Conservation (phyloP, 2,888 invertebrate genomes). For the Ecdyonurus torrentis region DNA sequence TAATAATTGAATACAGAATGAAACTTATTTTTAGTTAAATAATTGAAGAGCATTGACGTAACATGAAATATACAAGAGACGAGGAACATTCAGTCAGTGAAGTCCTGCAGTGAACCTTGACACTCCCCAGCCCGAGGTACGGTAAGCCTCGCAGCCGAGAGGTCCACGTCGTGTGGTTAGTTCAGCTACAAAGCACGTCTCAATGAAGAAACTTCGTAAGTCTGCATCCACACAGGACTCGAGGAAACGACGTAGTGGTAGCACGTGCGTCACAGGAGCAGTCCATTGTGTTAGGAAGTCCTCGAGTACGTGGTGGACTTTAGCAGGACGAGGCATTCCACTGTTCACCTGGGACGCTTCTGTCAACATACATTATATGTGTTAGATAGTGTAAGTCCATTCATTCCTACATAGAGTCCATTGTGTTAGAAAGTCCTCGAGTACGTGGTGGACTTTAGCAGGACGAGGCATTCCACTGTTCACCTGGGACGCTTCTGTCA, state of each 20-base stretch:
- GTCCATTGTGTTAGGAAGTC: constrained; percentile 28
- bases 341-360: not conserved
- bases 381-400: no score
- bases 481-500: not conserved
- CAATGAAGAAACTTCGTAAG: constrained; percentile 21
- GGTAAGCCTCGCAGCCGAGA: not conserved
- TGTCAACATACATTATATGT: no score
- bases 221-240: constrained; percentile 19
- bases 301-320: constrained; percentile 27
- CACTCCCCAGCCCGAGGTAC: not conserved
- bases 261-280: constrained; percentile 22
- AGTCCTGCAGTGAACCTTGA: not conserved
- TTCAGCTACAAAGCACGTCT: constrained; percentile 21
- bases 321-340: constrained; percentile 20
- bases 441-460: constrained; percentile 24
- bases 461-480: constrained; percentile 19
- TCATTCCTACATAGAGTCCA: no score
- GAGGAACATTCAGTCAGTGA: not conserved
- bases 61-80: no score
- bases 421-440: constrained; percentile 28
- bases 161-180: constrained; percentile 13
- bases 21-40: no score
- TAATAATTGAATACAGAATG: no score
- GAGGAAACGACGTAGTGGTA: constrained; percentile 23
- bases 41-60: no score